phyloP scores from a whole-genome alignment of 2,888 invertebrate species.

The Eristalis intricaria region DNA sequence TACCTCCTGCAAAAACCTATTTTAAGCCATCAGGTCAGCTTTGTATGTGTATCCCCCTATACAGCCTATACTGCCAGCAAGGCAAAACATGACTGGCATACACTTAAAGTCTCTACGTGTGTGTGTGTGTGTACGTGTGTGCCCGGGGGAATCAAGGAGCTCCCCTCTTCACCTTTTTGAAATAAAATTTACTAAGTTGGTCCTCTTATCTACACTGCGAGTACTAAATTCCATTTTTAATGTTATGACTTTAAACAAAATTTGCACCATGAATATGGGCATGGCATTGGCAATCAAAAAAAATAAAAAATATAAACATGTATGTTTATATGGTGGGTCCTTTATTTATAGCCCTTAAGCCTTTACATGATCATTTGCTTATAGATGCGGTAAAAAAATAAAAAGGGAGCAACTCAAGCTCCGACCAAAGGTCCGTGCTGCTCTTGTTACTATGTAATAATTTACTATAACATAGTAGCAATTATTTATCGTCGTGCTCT shows the following conservation, averaged over 20 bases:
- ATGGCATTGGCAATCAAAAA: no score
- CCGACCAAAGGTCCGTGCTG: background rate
- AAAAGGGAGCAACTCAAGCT: background rate
- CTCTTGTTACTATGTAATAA: constrained; percentile 10
- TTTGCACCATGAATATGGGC: background rate
- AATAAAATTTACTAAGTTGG: background rate
- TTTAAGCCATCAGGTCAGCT: background rate
- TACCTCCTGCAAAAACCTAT: background rate
- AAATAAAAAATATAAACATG: background rate
- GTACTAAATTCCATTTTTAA: background rate
- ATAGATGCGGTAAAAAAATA: background rate
- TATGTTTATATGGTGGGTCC: background rate
- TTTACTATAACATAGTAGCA: constrained; percentile 8
- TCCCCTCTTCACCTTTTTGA: background rate
- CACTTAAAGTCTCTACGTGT: background rate
- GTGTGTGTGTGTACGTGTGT: no score
- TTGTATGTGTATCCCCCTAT: background rate
- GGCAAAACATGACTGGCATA: background rate
- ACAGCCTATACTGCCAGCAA: background rate
- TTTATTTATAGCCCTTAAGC: background rate
- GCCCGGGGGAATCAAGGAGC: background rate
- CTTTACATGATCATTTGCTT: constrained; percentile 1
- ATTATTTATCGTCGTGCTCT: constrained; percentile 6
- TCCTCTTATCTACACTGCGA: background rate
- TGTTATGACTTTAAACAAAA: background rate